These are phyloP conservation scores for Epinephelus malabaricus DNA, from an alignment of 2,797 vertebrate species.

Conservation along the genomic window DNA sequence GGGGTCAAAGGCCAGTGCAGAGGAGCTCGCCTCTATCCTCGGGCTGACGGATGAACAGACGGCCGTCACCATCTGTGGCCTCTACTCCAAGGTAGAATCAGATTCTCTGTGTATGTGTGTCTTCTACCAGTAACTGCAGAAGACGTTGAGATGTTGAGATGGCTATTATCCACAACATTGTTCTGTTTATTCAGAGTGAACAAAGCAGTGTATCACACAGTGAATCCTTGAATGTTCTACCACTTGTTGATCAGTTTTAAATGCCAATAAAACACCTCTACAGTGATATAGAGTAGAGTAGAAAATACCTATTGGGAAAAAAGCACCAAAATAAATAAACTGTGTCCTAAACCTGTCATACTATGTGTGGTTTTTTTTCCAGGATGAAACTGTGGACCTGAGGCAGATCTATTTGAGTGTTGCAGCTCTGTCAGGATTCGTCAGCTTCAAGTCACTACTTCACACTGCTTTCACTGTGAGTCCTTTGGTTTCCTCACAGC, in stretches of 20 bases:
- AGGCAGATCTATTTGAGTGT: constrained; percentile 86
- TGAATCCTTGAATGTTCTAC: no score
- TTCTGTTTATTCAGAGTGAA: not conserved
- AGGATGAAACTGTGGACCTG: constrained; percentile 87
- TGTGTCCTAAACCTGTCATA: not conserved
- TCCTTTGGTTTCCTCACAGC: not conserved
- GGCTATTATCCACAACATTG: not conserved
- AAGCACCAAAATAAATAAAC: no score
- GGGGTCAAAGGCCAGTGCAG: constrained; percentile 41
- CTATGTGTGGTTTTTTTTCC: not conserved
- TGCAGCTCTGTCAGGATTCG: constrained; percentile 80
- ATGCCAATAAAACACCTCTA: no score
- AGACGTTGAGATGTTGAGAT: not conserved
- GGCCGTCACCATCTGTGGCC: constrained; percentile 63
- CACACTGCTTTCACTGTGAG: constrained; percentile 85
- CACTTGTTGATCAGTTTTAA: no score
- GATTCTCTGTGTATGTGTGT: no score
- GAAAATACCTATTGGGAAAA: no score
- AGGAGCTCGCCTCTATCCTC: constrained; percentile 75
- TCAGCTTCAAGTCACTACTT: constrained; percentile 83
- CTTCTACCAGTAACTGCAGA: not conserved
- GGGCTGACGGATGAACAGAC: constrained; percentile 62
- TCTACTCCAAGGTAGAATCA: constrained; percentile 81
- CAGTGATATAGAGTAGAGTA: no score
- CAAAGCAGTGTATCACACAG: no score